Evolutionary conservation across 2,797 vertebrate species (phyloP), one percentile per base, ranked within the genome.

Genomic region (Cyclura pinguis): DNA sequence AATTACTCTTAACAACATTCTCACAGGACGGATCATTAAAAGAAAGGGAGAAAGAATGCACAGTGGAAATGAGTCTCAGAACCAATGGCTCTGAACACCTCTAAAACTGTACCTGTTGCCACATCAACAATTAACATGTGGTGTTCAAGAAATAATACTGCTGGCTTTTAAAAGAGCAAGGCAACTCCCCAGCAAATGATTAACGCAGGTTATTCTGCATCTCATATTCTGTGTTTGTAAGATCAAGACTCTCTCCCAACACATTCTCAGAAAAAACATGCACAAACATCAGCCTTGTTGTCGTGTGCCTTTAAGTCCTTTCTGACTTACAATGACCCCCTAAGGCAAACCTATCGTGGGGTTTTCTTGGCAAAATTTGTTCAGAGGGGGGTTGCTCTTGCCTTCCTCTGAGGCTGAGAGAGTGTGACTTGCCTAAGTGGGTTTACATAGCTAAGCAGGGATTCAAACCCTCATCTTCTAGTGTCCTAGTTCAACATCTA

Each of bases 101-200:
- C 88, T 87, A 22, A 69, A 90, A 9, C 0, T 24, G 35, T 74
- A 89, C 69, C 42, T 91, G 18, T 52, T 20, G 22, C 38, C 38
- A 73, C 35, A 57, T 50, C 0, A 35, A 83, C 32, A 0, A 3
- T 2, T 13, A 82, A 80, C 64, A 0, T 4, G 38, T 6, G 12
- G 5, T 16, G 32, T 72, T 0, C 83, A 35, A 83, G 50, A 32
- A 27, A 29, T 32, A 24, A 24, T 7, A 42, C 52, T 29, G 10
- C n/a, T 47, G 8, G 6, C 10, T 81, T 88, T 55, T 13, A 85
- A 10, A 0, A 59, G 76, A 1, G 3, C 73, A 83, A 91, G 87
- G 92, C 90, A 88, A 89, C 90, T 77, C 89, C 93, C 16, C 3
- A 3, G 5, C 22, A 76, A 86, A 16, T 38, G 32, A 72, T 0